Base-by-base conservation (phyloP, 2,888 invertebrate species). In the Cerastis leucographa region DNA sequence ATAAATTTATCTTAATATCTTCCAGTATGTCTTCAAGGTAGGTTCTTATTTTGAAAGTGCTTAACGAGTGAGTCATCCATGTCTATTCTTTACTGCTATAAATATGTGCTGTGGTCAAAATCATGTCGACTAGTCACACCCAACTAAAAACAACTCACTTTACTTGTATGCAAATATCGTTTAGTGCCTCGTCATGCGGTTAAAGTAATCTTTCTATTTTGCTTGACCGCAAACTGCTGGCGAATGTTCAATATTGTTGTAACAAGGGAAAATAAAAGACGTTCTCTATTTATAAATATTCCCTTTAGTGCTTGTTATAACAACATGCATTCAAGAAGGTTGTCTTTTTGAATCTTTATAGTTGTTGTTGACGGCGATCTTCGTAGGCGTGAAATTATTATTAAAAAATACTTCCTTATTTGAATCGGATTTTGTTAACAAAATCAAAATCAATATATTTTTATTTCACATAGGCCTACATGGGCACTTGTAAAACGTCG, bases 211-310 rank as follows among this genome's bases (percentile, higher is more conserved):
- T 69, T 62, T 62, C 7, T 70, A 59, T 76, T 71, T 85, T 61
- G 17, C n/a, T 42, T 25, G 44, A 72, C 69, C 85, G n/a, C 83
- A 81, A 40, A 14, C 22, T 19, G 54, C 12, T 51, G 59, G 19
- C 35, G 22, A 56, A 70, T 51, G 42, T 80, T 42, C 35, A 80
- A 71, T 85, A 81, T 71, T 68, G 67, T 71, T 59, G 72, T 76
- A 71, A 85, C 19, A 51, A 75, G 42, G 35, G 59, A 75, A 64
- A 59, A 71, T 64, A 68, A 71, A 71, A 81, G 19, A 46, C n/a
- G 8, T 19, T 25, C 22, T 62, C 22, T 67, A 29, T 73, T 74
- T 71, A 84, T 74, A 85, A 74, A 67, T 61, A 35, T 51, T 44
- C 11, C 25, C 17, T 65, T 14, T n/a, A 40, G 4, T 35, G n/a